Evolutionary conservation across 2,797 vertebrate species (phyloP), one percentile per base, ranked within the genome.

Genomic region (Orientallactaga sibirica): DNA sequence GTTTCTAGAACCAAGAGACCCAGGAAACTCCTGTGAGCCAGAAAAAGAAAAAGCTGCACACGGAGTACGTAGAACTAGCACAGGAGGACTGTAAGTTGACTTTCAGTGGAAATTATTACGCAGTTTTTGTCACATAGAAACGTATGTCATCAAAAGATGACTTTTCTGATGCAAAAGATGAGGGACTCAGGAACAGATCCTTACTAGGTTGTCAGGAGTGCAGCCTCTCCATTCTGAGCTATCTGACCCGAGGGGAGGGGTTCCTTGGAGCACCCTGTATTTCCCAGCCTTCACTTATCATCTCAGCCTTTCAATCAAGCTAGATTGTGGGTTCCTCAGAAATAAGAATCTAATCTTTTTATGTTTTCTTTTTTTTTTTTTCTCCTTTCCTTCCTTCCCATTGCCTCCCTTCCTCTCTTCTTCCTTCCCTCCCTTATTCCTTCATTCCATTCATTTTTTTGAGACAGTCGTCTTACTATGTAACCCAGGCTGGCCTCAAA

Each of bases 231-330:
- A 77, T 55, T 92, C 25, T 67, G 43, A 88, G 12, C n/a, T 48
- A 9, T 74, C 19, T 74, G 73, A 18, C 20, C 37, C 77, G 18
- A 73, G 18, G 71, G 58, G 20, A 29, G 3, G 71, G 8, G 4
- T 33, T 86, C 58, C 5, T 75, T 29, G 33, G 3, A 84, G 84
- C 5, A 5, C 33, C 81, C 29, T 87, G 20, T 86, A 37, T 19
- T 16, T 4, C 22, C 71, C 81, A 37, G 0, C 66, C 88, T 14
- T 14, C 7, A 78, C 83, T 71, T 37, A 81, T 78, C 29, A 64
- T 89, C 91, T 94, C 43, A 81, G 78, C 6, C 25, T 76, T 79
- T 88, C 37, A 76, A 58, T 5, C 14, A 25, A 71, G 37, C 12
- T 33, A 75, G 27, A 93, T n/a, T 48, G 20, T 81, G 75, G 70